A percentile compares a stretch with the other conserved stretches of the same genome.
Conservation (phyloP, 2,113 vertebrate species). For the Anhinga rufa region DNA sequence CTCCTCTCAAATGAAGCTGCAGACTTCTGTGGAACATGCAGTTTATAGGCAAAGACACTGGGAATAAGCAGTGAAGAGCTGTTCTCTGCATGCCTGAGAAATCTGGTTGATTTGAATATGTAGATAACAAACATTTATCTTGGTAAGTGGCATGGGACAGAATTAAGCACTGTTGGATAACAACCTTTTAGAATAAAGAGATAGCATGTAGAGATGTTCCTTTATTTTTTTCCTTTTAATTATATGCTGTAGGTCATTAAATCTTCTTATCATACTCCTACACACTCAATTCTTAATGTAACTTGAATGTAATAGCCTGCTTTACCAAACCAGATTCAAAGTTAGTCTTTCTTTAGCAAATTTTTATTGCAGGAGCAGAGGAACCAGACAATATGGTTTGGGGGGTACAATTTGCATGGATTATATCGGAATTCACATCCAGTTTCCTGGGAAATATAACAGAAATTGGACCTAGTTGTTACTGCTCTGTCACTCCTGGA, state of each 20-base stretch:
- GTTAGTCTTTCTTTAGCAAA: not conserved
- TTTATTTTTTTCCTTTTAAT: constrained; percentile 26
- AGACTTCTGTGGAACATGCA: not conserved
- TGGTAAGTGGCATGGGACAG: not conserved
- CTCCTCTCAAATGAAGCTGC: not conserved
- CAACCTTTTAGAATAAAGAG: constrained; percentile 29
- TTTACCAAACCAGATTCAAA: constrained; percentile 21
- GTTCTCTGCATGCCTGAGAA: not conserved
- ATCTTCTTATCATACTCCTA: constrained; percentile 44
- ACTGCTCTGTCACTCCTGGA: not conserved
- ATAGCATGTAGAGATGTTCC: not conserved
- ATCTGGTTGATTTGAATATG: not conserved
- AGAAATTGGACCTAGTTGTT: not conserved
- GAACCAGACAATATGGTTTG: not conserved
- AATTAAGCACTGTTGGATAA: not conserved
- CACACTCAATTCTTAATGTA: not conserved
- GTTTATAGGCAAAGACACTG: not conserved
- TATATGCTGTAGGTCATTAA: constrained; percentile 33
- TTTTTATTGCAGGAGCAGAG: not conserved
- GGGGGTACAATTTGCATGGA: not conserved
- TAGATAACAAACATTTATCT: constrained; percentile 45
- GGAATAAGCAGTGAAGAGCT: not conserved
- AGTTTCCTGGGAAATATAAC: not conserved
- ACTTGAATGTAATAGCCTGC: constrained; percentile 32
- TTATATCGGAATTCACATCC: not conserved